Evolutionary conservation across 2,797 vertebrate genomes (phyloP), one percentile per base, ranked within the genome.

Genomic region (Emys orbicularis): DNA sequence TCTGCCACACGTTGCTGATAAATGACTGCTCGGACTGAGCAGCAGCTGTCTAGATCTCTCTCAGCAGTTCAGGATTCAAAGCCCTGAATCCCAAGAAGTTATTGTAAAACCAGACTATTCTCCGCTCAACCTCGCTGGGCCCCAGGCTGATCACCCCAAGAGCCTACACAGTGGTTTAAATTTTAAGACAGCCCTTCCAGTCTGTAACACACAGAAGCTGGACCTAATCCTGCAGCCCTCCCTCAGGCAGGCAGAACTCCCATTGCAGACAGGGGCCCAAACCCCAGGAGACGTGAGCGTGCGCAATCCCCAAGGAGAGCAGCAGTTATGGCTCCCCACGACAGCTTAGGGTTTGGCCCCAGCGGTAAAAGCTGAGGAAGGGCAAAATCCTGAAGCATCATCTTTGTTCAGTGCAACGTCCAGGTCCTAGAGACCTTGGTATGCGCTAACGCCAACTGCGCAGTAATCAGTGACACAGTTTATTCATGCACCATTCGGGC

Each of bases 301-400:
- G 41, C n/a, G 19, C n/a, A 37, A 72, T 72, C n/a, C n/a, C n/a
- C n/a, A 72, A 9, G 65, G n/a, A 21, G n/a, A 72, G n/a, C 65
- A 8, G 61, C 61, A 65, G 61, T n/a, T 65, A n/a, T 19, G 16
- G 61, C 61, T 65, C 61, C 61, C 61, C 2, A 3, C 41, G 54
- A 84, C 84, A 89, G 82, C 79, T 29, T 44, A 27, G 44, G 15
- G n/a, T 23, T 8, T 25, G 41, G 44, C 6, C 41, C 74, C 74
- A 47, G 74, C 1, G 10, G 12, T 16, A 49, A 47, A 15, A 25
- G 13, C 74, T 29, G 2, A 0, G 81, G 79, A 84, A 94, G 91
- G 96, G 94, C 96, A 96, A 25, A 37, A 25, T 52, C 87, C 9
- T 0, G 77, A 81, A 93, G 94, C 84, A 92, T 84, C 61, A 6